These are phyloP conservation scores for Athalia circularis DNA, from an alignment of 2,888 invertebrate species.

Conservation along the genomic window DNA sequence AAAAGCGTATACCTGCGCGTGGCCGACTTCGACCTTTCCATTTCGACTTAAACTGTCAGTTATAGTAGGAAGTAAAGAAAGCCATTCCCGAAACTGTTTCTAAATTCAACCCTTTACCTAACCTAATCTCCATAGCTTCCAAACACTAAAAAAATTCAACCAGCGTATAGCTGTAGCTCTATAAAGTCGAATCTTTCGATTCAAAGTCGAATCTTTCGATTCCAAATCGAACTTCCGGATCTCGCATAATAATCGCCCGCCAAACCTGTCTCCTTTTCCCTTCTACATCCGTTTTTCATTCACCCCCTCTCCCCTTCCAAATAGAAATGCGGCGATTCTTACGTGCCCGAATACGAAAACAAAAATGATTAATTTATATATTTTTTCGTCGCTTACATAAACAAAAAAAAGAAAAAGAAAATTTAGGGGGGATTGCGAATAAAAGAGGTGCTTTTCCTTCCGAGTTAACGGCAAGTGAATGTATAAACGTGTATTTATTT, in stretches of 20 bases:
- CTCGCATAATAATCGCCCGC: slow-evolving; percentile 23
- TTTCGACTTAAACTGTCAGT: too few species aligned
- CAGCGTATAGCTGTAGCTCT: slow-evolving; percentile 16
- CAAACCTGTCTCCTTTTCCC: slow-evolving; percentile 16
- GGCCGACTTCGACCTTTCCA: neutral
- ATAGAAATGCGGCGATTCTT: neutral
- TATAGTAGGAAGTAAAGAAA: neutral
- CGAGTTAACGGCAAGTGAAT: too few species aligned
- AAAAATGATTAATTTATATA: too few species aligned
- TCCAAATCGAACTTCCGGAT: slow-evolving; percentile 31
- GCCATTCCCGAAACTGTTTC: slow-evolving; percentile 12
- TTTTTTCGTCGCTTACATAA: too few species aligned
- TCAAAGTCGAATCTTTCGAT: slow-evolving; percentile 22
- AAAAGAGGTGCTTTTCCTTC: too few species aligned
- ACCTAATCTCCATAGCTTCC: slow-evolving; percentile 33
- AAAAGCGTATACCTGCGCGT: neutral
- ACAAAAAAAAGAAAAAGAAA: too few species aligned
- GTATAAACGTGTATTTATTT: too few species aligned
- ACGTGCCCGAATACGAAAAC: too few species aligned
- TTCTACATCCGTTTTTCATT: neutral
- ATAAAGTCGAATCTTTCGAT: neutral
- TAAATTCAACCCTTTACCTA: slow-evolving; percentile 18
- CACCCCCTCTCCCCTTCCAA: neutral
- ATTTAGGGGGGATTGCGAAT: too few species aligned
- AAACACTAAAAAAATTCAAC: slow-evolving; percentile 15